A percentile compares a stretch with the other conserved stretches of the same genome.
Evolutionary conservation across 2,797 vertebrate genomes (phyloP).

Genomic region (Poecilia wingei): DNA sequence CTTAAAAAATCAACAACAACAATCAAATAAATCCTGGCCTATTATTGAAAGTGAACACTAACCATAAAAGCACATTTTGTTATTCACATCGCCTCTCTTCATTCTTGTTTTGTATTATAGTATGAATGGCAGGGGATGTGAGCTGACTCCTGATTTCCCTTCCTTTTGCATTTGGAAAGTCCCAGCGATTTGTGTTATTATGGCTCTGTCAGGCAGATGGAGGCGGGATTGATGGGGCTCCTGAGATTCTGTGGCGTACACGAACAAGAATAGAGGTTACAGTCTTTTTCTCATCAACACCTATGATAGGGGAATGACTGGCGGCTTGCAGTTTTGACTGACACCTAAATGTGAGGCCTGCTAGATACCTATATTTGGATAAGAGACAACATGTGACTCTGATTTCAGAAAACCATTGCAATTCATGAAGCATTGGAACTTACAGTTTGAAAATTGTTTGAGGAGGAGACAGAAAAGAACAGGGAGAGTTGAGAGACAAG

Average conservation of each 20-base stretch:
- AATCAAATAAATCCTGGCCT: not conserved
- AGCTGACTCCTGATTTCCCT: slow-evolving; percentile 66
- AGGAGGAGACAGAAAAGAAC: slow-evolving; percentile 21
- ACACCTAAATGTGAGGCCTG: slow-evolving; percentile 61
- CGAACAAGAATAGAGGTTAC: slow-evolving; percentile 65
- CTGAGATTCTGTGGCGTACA: slow-evolving; percentile 60
- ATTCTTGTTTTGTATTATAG: slow-evolving; percentile 47
- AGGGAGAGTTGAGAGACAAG: not conserved
- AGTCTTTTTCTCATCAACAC: slow-evolving; percentile 70
- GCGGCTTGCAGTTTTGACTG: slow-evolving; percentile 64
- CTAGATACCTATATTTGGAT: slow-evolving; percentile 64
- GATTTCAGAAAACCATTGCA: slow-evolving; percentile 55
- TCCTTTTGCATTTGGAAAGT: slow-evolving; percentile 76
- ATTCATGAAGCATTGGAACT: slow-evolving; percentile 30
- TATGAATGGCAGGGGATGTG: slow-evolving; percentile 57
- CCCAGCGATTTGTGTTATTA: slow-evolving; percentile 74
- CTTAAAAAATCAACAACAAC: slow-evolving; percentile 5
- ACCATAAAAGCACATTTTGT: slow-evolving; percentile 55
- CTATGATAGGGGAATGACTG: slow-evolving; percentile 67
- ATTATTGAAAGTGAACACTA: slow-evolving; percentile 44
- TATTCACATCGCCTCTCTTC: slow-evolving; percentile 59
- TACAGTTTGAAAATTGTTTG: slow-evolving; percentile 9
- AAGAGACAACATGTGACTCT: slow-evolving; percentile 57
- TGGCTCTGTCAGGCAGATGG: slow-evolving; percentile 68
- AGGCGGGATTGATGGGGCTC: slow-evolving; percentile 69